Evolutionary conservation across 2,113 vertebrate genomes (phyloP).

Genomic region (Saccopteryx leptura): DNA sequence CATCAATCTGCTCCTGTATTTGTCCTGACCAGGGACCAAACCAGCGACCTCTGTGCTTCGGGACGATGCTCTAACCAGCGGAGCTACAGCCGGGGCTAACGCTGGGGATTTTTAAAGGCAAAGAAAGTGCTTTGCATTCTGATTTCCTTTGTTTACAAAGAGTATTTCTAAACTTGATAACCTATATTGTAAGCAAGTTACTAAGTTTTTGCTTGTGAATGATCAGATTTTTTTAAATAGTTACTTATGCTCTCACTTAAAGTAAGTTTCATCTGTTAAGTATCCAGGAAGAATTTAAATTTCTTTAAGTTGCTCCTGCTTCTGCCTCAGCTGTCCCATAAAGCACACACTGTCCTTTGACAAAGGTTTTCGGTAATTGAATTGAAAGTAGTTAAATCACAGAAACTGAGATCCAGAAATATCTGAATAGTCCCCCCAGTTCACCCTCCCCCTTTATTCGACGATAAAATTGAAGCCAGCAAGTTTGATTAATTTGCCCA

Average conservation of each 20-base stretch:
- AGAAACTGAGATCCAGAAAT: background rate
- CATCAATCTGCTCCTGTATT: too few species aligned
- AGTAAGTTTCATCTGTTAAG: background rate
- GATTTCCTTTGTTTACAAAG: background rate
- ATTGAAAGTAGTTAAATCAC: background rate
- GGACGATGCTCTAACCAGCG: too few species aligned
- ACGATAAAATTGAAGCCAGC: background rate
- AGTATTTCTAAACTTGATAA: background rate
- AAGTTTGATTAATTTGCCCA: background rate
- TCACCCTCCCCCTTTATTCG: background rate
- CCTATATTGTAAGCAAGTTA: background rate
- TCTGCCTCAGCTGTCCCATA: background rate
- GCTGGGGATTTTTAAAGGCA: background rate
- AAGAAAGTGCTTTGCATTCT: background rate
- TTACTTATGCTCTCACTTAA: slow-evolving; percentile 22
- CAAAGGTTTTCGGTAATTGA: background rate
- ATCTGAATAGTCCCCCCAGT: background rate
- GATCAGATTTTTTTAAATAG: background rate
- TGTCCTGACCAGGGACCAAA: too few species aligned
- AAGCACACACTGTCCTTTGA: background rate
- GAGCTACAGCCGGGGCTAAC: background rate
- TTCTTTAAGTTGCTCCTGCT: background rate
- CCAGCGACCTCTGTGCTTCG: too few species aligned
- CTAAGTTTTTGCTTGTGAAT: background rate
- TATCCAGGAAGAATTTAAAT: background rate